These are phyloP conservation scores for Acanthococcus lagerstroemiae DNA, from an alignment of 2,888 invertebrate genomes.

Conservation along the genomic window DNA sequence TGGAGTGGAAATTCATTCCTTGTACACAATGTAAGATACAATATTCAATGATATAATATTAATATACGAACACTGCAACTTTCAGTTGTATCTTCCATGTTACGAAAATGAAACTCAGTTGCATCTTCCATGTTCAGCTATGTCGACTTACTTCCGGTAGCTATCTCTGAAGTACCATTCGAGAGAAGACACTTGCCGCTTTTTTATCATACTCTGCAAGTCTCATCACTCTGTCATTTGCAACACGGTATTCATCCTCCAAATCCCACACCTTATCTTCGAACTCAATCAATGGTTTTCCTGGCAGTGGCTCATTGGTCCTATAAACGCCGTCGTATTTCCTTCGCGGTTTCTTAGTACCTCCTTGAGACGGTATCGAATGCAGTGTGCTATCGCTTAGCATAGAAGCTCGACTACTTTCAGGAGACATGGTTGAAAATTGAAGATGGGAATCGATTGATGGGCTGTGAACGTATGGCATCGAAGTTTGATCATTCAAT, in stretches of 20 bases:
- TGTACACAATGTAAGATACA: no score
- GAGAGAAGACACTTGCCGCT: no score
- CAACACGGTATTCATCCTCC: conserved; percentile 32
- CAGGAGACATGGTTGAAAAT: background rate
- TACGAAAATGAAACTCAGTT: no score
- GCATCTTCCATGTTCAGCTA: no score
- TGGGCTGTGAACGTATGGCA: background rate
- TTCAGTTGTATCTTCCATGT: no score
- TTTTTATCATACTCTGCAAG: no score
- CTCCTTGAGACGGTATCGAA: conserved; percentile 35
- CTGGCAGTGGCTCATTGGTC: conserved; percentile 70
- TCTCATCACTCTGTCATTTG: no score
- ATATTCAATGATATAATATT: no score
- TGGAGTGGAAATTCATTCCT: conserved; percentile 17
- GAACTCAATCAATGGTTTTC: conserved; percentile 65
- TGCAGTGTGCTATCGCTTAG: background rate
- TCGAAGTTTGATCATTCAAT: background rate
- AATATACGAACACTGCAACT: no score
- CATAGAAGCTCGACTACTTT: background rate
- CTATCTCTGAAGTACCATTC: no score
- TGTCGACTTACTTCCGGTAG: no score
- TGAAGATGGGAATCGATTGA: background rate
- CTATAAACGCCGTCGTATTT: conserved; percentile 72
- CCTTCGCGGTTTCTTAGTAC: conserved; percentile 50
- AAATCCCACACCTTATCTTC: conserved; percentile 59